Evolutionary conservation across 37 sponge, comb jelly and placozoan species (phyloP).

Genomic region (Tethya wilhelma): DNA sequence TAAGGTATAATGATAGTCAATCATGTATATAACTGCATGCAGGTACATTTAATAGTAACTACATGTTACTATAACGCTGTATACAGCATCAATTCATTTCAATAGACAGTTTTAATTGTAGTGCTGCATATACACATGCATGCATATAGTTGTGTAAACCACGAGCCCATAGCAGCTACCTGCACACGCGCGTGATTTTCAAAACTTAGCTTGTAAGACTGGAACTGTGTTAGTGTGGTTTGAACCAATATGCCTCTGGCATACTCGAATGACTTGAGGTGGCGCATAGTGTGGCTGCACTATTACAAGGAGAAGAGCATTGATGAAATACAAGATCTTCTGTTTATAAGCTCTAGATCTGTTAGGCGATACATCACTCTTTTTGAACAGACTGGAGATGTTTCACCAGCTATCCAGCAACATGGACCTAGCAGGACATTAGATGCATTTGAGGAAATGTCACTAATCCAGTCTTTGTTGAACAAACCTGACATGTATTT

Average conservation of each 20-base stretch:
- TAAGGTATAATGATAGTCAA: too few relatives aligned
- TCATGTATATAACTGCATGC: too few relatives aligned
- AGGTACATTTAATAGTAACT: too few relatives aligned
- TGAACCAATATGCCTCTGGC: not conserved
- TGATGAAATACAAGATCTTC: constrained; percentile 9
- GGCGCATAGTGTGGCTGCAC: constrained; percentile 4
- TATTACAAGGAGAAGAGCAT: constrained; percentile 3
- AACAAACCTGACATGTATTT: constrained; percentile 34
- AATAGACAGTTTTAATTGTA: too few relatives aligned
- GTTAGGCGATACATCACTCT: not conserved
- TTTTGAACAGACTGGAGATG: constrained; percentile 25
- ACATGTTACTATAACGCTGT: too few relatives aligned
- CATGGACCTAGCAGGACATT: constrained; percentile 7
- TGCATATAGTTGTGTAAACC: too few relatives aligned
- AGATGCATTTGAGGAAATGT: not conserved
- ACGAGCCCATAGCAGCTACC: too few relatives aligned
- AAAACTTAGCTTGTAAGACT: too few relatives aligned
- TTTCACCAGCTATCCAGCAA: not conserved
- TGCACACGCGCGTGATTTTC: too few relatives aligned
- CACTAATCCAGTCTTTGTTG: not conserved
- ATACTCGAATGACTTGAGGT: constrained; percentile 7
- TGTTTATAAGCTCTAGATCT: not conserved
- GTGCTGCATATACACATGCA: too few relatives aligned
- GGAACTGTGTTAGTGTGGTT: too few relatives aligned
- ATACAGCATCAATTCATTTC: too few relatives aligned